A percentile compares a stretch with the other conserved stretches of the same genome.
Evolutionary conservation across 2,113 vertebrate species (phyloP).

Genomic region (Cromileptes altivelis): DNA sequence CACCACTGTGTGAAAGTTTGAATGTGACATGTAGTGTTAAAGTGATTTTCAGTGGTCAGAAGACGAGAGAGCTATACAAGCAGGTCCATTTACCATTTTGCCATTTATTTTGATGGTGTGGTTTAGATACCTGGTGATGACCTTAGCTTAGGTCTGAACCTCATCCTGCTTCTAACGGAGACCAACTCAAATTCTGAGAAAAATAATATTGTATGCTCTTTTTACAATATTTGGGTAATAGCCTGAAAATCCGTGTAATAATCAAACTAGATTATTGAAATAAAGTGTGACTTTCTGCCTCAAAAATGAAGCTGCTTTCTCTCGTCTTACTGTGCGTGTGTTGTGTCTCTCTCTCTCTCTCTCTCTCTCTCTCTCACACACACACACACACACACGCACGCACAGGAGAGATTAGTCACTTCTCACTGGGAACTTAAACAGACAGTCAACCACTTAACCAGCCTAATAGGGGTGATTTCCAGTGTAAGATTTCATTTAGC

Average conservation of each 20-base stretch:
- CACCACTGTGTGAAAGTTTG: too few species aligned
- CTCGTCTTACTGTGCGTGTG: background rate
- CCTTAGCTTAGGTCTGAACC: too few species aligned
- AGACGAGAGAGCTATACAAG: too few species aligned
- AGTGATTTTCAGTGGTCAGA: too few species aligned
- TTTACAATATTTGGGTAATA: background rate
- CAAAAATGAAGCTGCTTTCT: background rate
- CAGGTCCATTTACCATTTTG: too few species aligned
- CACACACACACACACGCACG: constrained; percentile 9
- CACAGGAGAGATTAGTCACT: constrained; percentile 74
- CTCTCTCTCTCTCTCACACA: background rate
- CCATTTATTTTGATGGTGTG: too few species aligned
- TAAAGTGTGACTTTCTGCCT: background rate
- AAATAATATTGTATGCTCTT: background rate
- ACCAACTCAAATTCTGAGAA: background rate
- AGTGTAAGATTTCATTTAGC: constrained; percentile 82
- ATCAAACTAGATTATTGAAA: constrained; percentile 1
- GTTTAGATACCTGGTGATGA: too few species aligned
- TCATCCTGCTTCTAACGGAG: background rate
- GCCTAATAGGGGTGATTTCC: constrained; percentile 80
- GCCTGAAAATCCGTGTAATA: background rate
- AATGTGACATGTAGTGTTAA: too few species aligned
- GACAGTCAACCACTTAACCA: constrained; percentile 78
- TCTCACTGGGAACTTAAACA: constrained; percentile 78
- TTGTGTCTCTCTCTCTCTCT: background rate